Evolutionary conservation across 2,888 invertebrate species (phyloP).

Genomic region (Pimpla rufipes): DNA sequence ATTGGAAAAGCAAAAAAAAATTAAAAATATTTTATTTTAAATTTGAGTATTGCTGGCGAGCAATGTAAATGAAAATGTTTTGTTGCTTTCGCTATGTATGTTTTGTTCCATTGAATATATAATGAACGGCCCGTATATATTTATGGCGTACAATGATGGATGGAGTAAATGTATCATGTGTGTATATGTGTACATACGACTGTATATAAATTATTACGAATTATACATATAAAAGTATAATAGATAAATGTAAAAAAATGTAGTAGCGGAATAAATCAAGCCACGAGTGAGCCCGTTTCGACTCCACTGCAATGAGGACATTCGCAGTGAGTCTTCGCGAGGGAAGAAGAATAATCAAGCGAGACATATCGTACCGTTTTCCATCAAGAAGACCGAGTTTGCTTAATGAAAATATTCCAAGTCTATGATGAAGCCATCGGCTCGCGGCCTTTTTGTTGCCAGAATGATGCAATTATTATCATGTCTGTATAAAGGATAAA

Average conservation of each 20-base stretch:
- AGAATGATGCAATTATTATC: slow-evolving; percentile 8
- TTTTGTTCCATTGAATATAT: not conserved
- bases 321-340: slow-evolving; percentile 20
- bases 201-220: slow-evolving; percentile 61
- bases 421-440: slow-evolving; percentile 33
- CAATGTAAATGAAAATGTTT: not conserved
- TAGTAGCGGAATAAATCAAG: slow-evolving; percentile 74
- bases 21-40: too few relatives aligned
- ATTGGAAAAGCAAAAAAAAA: too few relatives aligned
- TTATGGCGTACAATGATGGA: slow-evolving; percentile 20
- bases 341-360: slow-evolving; percentile 61
- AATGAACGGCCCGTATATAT: not conserved
- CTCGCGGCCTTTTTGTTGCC: slow-evolving; percentile 28
- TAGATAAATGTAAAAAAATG: slow-evolving; percentile 42
- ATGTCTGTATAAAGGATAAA: slow-evolving; percentile 17
- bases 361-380: slow-evolving; percentile 79
- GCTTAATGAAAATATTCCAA: slow-evolving; percentile 61
- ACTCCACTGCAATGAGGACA: slow-evolving; percentile 30
- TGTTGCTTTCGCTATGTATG: not conserved
- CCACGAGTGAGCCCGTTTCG: slow-evolving; percentile 51
- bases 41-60: too few relatives aligned
- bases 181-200: slow-evolving; percentile 62
- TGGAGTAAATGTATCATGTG: slow-evolving; percentile 47
- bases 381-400: slow-evolving; percentile 67
- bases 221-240: slow-evolving; percentile 53